Evolutionary conservation across 1,140 invertebrate genomes (phyloP).

Genomic region (Zeugodacus cucurbitae): DNA sequence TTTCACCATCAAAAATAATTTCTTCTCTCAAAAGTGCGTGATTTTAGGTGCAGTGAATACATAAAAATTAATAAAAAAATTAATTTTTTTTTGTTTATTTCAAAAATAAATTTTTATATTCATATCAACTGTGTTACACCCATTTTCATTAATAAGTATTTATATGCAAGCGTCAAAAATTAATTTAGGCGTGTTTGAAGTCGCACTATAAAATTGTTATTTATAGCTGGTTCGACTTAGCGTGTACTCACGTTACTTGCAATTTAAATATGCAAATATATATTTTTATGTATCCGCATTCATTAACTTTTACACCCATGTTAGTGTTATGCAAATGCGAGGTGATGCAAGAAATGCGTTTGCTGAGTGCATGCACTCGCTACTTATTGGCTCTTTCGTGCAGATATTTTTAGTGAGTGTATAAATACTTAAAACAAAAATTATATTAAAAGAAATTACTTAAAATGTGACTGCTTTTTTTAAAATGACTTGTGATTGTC

Average conservation of each 20-base stretch:
- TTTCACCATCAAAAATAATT: neutral
- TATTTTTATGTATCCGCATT: neutral
- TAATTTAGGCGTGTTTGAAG: neutral
- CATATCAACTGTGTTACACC: neutral
- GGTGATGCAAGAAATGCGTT: neutral
- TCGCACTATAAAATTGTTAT: neutral
- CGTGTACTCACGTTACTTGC: neutral
- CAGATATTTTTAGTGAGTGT: neutral
- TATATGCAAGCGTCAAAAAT: neutral
- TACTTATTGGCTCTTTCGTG: neutral
- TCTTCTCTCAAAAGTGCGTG: neutral
- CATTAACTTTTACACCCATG: neutral
- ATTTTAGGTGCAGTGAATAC: neutral
- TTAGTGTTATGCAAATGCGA: neutral
- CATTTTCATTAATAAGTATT: neutral
- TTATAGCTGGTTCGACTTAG: neutral
- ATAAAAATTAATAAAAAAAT: neutral
- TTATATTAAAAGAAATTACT: no score
- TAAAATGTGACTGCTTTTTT: no score
- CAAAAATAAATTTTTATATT: neutral
- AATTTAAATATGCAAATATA: conserved; percentile 1
- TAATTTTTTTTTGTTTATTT: neutral
- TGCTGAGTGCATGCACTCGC: neutral
- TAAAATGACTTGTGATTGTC: no score
- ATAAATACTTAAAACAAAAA: no score